phyloP scores from a whole-genome alignment of 2,113 vertebrate species.

The Mola mola region DNA sequence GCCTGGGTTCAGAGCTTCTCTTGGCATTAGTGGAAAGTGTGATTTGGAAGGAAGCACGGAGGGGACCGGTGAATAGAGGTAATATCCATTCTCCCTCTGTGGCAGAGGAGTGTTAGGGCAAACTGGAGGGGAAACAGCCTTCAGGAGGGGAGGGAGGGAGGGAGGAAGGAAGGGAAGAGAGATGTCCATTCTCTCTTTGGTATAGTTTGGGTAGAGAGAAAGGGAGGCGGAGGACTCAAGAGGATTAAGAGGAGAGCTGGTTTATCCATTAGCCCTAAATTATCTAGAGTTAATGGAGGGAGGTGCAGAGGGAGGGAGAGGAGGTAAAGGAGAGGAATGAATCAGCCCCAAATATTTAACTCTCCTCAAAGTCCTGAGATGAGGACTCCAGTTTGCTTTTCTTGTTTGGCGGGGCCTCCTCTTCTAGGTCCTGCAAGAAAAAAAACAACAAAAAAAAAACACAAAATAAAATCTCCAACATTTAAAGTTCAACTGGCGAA shows the following conservation, averaged over 20 bases:
- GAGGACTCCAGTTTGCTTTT: constrained; percentile 94
- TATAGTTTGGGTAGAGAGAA: constrained; percentile 27
- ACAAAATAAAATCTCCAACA: neutral
- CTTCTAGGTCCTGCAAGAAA: constrained; percentile 87
- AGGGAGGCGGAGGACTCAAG: neutral
- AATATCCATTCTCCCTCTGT: constrained; percentile 72
- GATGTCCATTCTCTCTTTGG: constrained; percentile 58
- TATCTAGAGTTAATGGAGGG: constrained; percentile 66
- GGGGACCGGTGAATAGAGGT: constrained; percentile 69
- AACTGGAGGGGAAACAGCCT: neutral
- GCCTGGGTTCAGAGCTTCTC: constrained; percentile 58
- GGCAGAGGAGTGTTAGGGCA: constrained; percentile 56
- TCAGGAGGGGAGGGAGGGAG: too few relatives aligned
- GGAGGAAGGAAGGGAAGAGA: constrained; percentile 20
- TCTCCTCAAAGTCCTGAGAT: constrained; percentile 90
- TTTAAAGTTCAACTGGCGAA: too few relatives aligned
- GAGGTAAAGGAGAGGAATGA: constrained; percentile 34
- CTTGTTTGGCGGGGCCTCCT: constrained; percentile 90
- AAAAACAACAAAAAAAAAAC: neutral
- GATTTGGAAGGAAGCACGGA: constrained; percentile 70
- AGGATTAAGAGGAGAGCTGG: constrained; percentile 38
- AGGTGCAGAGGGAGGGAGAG: constrained; percentile 24
- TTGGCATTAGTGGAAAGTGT: constrained; percentile 72
- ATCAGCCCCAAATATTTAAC: constrained; percentile 81
- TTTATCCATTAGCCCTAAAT: constrained; percentile 70